These are phyloP conservation scores for Triplophysa siluroides DNA, from an alignment of 2,113 vertebrate species.

Conservation along the genomic window DNA sequence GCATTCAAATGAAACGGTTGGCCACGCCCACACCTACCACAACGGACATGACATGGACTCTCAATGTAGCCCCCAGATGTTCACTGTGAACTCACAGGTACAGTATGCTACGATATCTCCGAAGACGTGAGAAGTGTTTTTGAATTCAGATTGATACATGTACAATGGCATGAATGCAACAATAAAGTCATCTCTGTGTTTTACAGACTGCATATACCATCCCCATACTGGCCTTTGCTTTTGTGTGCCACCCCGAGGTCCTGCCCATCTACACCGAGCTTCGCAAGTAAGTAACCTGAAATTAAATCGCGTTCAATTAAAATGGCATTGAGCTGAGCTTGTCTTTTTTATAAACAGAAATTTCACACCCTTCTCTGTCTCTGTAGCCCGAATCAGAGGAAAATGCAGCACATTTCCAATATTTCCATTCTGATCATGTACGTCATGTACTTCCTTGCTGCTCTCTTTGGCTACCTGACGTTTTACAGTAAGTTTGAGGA, in stretches of 20 bases:
- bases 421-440: conserved; percentile 95
- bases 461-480: conserved; percentile 97
- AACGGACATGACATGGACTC: conserved; percentile 59
- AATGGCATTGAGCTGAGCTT: too few species aligned
- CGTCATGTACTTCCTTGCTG: conserved; percentile 95
- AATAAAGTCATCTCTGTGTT: not conserved
- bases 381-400: conserved; percentile 85
- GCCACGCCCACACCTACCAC: conserved; percentile 64
- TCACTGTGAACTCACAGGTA: conserved; percentile 94
- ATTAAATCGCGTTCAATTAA: not conserved
- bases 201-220: conserved; percentile 93
- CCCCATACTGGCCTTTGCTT: conserved; percentile 97
- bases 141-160: too few species aligned
- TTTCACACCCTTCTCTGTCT: conserved; percentile 25
- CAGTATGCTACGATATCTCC: not conserved
- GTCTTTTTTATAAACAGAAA: not conserved
- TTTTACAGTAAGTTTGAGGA: conserved; percentile 86
- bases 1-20: conserved; percentile 49
- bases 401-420: conserved; percentile 95
- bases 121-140: too few species aligned
- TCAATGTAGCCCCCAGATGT: conserved; percentile 79
- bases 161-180: too few species aligned
- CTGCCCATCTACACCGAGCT: conserved; percentile 98
- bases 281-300: conserved; percentile 82
- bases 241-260: conserved; percentile 97